A percentile compares a stretch with the other conserved stretches of the same genome.
Evolutionary conservation across 2,888 invertebrate genomes (phyloP).

Genomic region (Torymus aiolomorphi): DNA sequence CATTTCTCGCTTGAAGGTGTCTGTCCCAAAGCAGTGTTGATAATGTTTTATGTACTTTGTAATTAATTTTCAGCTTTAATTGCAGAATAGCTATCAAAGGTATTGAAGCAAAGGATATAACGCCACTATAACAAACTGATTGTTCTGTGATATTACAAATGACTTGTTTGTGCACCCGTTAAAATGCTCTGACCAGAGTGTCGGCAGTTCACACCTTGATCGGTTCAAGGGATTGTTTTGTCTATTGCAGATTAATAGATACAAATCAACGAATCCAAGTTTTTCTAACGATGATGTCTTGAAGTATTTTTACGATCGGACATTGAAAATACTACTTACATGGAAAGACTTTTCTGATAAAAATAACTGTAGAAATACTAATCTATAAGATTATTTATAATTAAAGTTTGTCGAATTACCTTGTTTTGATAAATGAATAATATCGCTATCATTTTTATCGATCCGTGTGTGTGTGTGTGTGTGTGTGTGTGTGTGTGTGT

Average conservation of each 20-base stretch:
- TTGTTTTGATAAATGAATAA: too few relatives aligned
- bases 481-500: too few relatives aligned
- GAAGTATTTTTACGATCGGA: constrained; percentile 21
- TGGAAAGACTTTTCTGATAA: too few relatives aligned
- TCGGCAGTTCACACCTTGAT: constrained; percentile 20
- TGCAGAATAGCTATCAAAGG: background rate
- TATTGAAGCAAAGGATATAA: constrained; percentile 8
- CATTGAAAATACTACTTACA: constrained; percentile 11
- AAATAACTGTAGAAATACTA: too few relatives aligned
- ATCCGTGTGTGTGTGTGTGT: too few relatives aligned
- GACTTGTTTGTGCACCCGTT: constrained; percentile 40
- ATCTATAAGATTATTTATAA: too few relatives aligned
- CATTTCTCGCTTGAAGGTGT: too few relatives aligned
- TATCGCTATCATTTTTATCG: too few relatives aligned
- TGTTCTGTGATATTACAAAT: constrained; percentile 67
- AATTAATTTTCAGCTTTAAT: constrained; percentile 61
- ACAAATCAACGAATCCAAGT: constrained; percentile 1
- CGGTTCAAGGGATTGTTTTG: constrained; percentile 20
- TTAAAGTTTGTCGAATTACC: too few relatives aligned
- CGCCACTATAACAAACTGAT: constrained; percentile 47
- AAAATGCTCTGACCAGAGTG: background rate
- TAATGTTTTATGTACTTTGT: background rate
- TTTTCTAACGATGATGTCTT: background rate
- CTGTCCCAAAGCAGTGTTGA: too few relatives aligned
- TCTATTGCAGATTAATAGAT: constrained; percentile 30